Conservation (phyloP, 2,113 vertebrate species). For the Nothocercus julius region DNA sequence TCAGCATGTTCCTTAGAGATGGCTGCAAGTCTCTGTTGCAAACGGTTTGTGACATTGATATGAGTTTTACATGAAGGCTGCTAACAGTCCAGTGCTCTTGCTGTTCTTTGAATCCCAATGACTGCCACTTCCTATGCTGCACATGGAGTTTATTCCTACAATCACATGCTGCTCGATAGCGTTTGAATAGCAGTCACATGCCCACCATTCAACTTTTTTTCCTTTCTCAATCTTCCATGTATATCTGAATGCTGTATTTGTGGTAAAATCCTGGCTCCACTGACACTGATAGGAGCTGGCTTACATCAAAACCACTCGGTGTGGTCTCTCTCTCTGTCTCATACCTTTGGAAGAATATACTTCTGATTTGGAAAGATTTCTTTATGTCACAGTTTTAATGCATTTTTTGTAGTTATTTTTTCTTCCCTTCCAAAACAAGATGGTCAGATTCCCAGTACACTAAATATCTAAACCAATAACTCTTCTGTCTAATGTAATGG, state of each 20-base stretch:
- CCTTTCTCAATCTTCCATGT: not conserved
- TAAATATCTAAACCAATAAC: not conserved
- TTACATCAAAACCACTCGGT: not conserved
- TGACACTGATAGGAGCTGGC: not conserved
- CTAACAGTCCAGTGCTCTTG: not conserved
- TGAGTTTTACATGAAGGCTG: slow-evolving; percentile 14
- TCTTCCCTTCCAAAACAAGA: not conserved
- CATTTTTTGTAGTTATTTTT: not conserved
- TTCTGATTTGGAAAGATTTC: not conserved
- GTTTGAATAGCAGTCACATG: not conserved
- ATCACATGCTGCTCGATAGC: not conserved
- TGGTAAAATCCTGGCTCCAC: not conserved
- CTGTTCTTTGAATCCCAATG: not conserved
- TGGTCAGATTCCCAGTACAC: not conserved
- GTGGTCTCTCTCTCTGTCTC: not conserved
- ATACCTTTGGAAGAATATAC: not conserved
- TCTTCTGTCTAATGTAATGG: not conserved
- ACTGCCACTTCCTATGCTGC: not conserved
- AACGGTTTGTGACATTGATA: slow-evolving; percentile 25
- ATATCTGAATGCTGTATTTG: not conserved
- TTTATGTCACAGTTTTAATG: not conserved
- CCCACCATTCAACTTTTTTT: not conserved
- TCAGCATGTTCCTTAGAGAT: not conserved
- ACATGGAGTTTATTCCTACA: not conserved
- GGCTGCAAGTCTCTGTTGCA: not conserved